Percentiles rank a stretch among this genome's conserved stretches.
Evolutionary conservation across 2,797 vertebrate genomes (phyloP).

Genomic region (Nothura maculosa): DNA sequence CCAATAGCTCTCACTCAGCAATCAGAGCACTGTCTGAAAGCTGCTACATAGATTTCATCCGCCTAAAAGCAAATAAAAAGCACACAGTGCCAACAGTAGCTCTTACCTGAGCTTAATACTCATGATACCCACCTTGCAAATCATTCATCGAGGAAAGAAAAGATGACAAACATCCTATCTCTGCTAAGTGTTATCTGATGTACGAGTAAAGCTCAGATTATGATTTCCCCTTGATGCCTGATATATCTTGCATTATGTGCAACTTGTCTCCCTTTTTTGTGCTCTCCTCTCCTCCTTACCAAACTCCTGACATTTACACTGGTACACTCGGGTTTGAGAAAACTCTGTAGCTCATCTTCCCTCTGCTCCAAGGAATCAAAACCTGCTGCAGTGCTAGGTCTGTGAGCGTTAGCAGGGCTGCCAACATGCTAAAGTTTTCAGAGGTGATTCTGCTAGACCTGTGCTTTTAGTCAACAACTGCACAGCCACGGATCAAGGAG

Average conservation of each 20-base stretch:
- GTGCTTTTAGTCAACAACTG: background rate
- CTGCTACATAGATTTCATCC: background rate
- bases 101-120: background rate
- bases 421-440: background rate
- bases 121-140: background rate
- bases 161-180: background rate
- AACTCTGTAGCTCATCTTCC: background rate
- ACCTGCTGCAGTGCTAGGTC: rapidly evolving
- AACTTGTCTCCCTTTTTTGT: background rate
- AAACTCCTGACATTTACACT: background rate
- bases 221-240: background rate
- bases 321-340: background rate
- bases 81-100: background rate
- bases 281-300: background rate
- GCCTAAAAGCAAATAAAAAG: background rate
- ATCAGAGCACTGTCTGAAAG: background rate
- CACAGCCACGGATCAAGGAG: background rate
- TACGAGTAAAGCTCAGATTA: background rate
- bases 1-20: background rate
- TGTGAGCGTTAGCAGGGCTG: background rate
- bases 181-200: background rate
- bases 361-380: background rate
- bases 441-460: background rate
- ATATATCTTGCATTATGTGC: background rate
- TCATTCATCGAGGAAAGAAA: background rate